Percentiles rank a stretch among this genome's conserved stretches.
Conservation (phyloP, 1,140 invertebrate species). For the Thaumetopoea pityocampa region DNA sequence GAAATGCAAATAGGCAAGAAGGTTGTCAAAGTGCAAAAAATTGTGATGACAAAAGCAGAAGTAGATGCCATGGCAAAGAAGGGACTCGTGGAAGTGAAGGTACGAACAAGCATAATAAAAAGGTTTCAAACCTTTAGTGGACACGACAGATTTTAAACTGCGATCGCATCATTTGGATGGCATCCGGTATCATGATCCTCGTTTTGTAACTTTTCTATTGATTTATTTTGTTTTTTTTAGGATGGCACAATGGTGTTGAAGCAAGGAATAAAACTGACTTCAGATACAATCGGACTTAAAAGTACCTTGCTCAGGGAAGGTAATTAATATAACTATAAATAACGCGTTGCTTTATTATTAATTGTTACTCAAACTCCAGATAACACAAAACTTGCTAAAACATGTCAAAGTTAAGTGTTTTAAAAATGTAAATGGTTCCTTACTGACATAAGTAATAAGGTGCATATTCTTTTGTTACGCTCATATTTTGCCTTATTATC, state of each 20-base stretch:
- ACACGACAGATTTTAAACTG: no score
- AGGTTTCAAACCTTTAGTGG: no score
- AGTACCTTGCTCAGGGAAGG: slow-evolving; percentile 31
- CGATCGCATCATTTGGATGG: no score
- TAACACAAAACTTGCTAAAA: no score
- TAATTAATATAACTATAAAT: slow-evolving; percentile 4
- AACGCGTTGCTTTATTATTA: no score
- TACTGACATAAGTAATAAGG: no score
- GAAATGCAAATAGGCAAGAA: slow-evolving; percentile 78
- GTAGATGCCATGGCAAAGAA: slow-evolving; percentile 78
- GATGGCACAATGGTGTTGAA: slow-evolving; percentile 72
- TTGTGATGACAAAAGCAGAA: slow-evolving; percentile 78
- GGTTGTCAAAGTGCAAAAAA: slow-evolving; percentile 78
- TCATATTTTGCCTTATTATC: no score
- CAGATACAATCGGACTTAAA: slow-evolving; percentile 32
- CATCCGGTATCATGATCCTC: not conserved
- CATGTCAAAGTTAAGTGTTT: no score
- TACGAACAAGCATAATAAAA: no score
- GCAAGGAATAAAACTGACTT: slow-evolving; percentile 60
- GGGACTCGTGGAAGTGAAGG: slow-evolving; percentile 76
- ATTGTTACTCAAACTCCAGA: slow-evolving; percentile 1
- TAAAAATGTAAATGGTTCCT: no score
- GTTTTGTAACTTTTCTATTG: not conserved
- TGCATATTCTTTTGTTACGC: no score
- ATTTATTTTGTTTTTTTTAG: slow-evolving; percentile 36